phyloP scores from a whole-genome alignment of 2,888 invertebrate species.

The Halocaridina rubra region DNA sequence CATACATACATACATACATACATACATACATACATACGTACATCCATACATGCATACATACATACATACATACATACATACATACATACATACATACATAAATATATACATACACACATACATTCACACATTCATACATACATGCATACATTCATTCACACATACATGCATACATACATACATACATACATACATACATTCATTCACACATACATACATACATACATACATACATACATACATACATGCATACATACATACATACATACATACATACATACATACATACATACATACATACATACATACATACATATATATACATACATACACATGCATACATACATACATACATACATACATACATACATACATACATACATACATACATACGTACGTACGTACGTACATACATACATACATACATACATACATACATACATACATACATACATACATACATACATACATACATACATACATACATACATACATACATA shows the following conservation, averaged over 20 bases:
- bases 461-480: slow-evolving; percentile 9
- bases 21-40: background rate
- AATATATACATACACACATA: slow-evolving; percentile 19
- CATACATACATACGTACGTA: slow-evolving; percentile 18
- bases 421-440: slow-evolving; percentile 29
- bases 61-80: background rate
- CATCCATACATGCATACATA: background rate
- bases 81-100: slow-evolving; percentile 16
- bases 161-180: background rate
- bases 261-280: background rate
- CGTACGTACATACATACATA: slow-evolving; percentile 11
- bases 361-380: slow-evolving; percentile 18
- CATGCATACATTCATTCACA: background rate
- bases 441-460: background rate
- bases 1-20: background rate
- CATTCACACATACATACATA: background rate
- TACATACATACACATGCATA: background rate
- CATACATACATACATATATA: background rate
- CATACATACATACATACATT: background rate
- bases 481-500: background rate
- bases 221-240: background rate
- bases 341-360: background rate
- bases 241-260: background rate
- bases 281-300: background rate
- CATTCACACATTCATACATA: background rate